phyloP scores from a whole-genome alignment of 2,113 vertebrate species.

The Rhinopomastus cyanomelas region DNA sequence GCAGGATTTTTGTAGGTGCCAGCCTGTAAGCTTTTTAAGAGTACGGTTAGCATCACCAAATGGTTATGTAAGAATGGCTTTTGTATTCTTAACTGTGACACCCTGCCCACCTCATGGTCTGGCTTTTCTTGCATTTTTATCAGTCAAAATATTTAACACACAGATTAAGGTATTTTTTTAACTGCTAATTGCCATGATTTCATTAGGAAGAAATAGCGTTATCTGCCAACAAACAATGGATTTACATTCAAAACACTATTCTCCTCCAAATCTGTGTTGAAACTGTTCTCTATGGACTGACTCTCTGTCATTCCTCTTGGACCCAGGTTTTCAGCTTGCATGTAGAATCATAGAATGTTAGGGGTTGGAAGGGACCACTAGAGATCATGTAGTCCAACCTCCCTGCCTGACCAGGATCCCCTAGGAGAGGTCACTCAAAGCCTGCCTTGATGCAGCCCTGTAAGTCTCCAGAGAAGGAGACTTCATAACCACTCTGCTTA shows the following conservation, averaged over 20 bases:
- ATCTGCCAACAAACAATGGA: background rate
- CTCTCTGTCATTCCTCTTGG: background rate
- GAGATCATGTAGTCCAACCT: too few relatives aligned
- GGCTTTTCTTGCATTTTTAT: background rate
- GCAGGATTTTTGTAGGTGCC: background rate
- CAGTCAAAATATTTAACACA: background rate
- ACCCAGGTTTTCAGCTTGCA: background rate
- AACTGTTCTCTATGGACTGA: rapidly evolving
- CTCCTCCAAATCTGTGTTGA: background rate
- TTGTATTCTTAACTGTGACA: background rate
- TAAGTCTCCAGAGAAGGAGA: too few relatives aligned
- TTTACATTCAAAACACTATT: background rate
- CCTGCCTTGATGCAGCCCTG: too few relatives aligned
- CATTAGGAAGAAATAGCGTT: background rate
- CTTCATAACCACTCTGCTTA: too few relatives aligned
- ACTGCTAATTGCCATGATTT: background rate
- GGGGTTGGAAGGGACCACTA: too few relatives aligned
- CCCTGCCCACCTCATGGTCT: background rate
- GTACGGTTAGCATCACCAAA: background rate
- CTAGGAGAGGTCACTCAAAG: too few relatives aligned
- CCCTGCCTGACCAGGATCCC: too few relatives aligned
- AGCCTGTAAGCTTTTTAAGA: background rate
- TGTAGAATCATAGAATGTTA: too few relatives aligned
- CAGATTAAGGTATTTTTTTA: background rate
- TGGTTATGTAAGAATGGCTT: background rate